Conservation (phyloP, 2,113 vertebrate species). For the Labeo catla region DNA sequence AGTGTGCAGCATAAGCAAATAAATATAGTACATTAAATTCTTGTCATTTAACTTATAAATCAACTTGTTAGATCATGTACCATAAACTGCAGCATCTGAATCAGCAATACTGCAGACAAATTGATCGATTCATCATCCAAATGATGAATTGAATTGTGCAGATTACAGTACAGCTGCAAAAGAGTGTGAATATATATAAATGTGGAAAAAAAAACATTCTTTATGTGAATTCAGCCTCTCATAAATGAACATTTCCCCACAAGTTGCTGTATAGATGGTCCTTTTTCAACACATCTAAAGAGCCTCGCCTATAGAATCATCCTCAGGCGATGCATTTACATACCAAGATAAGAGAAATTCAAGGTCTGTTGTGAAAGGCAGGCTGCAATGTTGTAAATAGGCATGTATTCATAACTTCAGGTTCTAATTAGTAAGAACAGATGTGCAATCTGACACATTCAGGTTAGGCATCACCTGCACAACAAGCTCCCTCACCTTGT, state of each 20-base stretch:
- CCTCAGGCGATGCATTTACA: neutral
- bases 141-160: slow-evolving; percentile 11
- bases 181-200: slow-evolving; percentile 16
- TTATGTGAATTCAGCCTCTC: slow-evolving; percentile 6
- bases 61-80: slow-evolving; percentile 13
- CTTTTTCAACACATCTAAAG: neutral
- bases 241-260: neutral
- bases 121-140: neutral
- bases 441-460: slow-evolving; percentile 57
- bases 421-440: slow-evolving; percentile 66
- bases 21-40: neutral
- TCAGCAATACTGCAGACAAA: slow-evolving; percentile 7
- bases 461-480: slow-evolving; percentile 56
- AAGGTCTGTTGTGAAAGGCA: slow-evolving; percentile 44
- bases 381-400: slow-evolving; percentile 36
- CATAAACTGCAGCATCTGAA: neutral
- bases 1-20: neutral
- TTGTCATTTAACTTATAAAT: slow-evolving; percentile 3
- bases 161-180: neutral
- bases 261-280: neutral
- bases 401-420: slow-evolving; percentile 47
- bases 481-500: slow-evolving; percentile 43
- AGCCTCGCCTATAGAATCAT: neutral
- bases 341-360: slow-evolving; percentile 17
- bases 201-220: neutral